Evolutionary conservation across 2,888 invertebrate genomes (phyloP).

Genomic region (Volucella zonaria): DNA sequence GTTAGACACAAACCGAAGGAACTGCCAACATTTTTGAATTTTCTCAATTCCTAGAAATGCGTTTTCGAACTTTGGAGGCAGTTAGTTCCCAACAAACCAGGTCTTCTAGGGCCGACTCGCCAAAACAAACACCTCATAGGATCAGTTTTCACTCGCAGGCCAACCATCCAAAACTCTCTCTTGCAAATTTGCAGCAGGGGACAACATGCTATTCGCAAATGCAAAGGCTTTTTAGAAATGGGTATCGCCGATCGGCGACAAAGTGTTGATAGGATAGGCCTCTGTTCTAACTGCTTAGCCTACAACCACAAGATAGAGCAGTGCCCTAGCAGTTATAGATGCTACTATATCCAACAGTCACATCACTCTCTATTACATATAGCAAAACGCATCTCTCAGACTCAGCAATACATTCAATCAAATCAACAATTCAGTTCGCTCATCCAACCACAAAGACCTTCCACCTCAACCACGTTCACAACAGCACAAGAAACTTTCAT

Average conservation of each 20-base stretch:
- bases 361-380: constrained; percentile 3
- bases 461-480: neutral
- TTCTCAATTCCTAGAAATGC: no score
- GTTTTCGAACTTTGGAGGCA: no score
- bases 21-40: no score
- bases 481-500: no score
- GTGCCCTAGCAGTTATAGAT: constrained; percentile 5
- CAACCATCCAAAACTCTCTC: neutral
- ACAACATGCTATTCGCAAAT: constrained; percentile 7
- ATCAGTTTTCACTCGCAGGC: no score
- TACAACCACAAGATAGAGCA: constrained; percentile 9
- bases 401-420: no score
- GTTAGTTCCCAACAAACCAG: no score
- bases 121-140: no score
- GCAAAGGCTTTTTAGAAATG: neutral
- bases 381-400: neutral
- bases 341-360: neutral
- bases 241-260: neutral
- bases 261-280: neutral
- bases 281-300: constrained; percentile 12
- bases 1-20: no score
- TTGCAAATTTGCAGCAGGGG: constrained; percentile 22
- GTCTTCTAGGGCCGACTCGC: no score
- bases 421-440: no score
- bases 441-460: neutral